Percentiles rank a stretch among this genome's conserved stretches.
These are phyloP conservation scores for Coremacera marginata DNA, from an alignment of 2,888 invertebrate genomes.

Conservation along the genomic window DNA sequence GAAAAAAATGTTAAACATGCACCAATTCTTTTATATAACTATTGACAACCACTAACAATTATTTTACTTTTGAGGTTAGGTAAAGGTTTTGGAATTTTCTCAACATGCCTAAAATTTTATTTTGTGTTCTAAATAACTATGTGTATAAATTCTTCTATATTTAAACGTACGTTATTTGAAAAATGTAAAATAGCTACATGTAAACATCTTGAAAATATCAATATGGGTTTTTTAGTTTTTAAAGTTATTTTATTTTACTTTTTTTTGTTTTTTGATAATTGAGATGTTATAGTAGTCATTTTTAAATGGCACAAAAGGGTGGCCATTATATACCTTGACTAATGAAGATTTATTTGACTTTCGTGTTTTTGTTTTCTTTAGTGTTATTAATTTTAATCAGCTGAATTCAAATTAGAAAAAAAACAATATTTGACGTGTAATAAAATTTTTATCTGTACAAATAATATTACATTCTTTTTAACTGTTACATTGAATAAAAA, in stretches of 20 bases:
- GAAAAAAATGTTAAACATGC: neutral
- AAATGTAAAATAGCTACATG: constrained; percentile 41
- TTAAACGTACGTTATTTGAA: constrained; percentile 45
- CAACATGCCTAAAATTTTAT: neutral
- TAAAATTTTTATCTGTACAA: too few relatives aligned
- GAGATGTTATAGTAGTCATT: too few relatives aligned
- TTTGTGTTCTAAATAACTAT: neutral
- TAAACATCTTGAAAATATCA: constrained; percentile 2
- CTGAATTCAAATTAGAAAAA: too few relatives aligned
- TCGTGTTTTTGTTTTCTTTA: too few relatives aligned
- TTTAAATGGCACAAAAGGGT: too few relatives aligned
- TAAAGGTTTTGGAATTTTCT: neutral
- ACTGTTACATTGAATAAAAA: too few relatives aligned
- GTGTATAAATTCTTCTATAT: neutral
- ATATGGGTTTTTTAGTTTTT: neutral
- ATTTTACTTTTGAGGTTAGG: constrained; percentile 8
- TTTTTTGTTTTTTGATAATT: too few relatives aligned
- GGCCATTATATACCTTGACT: too few relatives aligned
- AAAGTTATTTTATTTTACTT: neutral
- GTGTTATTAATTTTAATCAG: too few relatives aligned
- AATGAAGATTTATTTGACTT: too few relatives aligned
- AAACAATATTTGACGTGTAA: too few relatives aligned
- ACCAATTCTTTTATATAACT: neutral
- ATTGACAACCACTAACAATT: neutral
- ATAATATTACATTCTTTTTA: too few relatives aligned